Percentiles rank a stretch among this genome's conserved stretches.
Conservation (phyloP, 2,113 vertebrate species). For the Pleuronectes platessa region DNA sequence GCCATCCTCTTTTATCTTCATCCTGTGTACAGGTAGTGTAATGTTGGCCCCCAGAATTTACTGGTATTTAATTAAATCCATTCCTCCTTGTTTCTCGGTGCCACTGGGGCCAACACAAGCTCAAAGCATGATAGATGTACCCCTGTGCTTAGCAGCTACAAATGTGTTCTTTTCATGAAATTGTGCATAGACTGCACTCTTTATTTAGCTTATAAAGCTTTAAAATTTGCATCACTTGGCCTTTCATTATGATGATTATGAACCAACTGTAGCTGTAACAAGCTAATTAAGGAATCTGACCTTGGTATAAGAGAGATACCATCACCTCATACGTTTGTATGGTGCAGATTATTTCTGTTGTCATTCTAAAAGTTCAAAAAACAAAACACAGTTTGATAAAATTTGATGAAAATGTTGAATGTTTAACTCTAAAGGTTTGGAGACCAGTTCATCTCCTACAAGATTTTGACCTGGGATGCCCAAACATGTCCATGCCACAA, state of each 20-base stretch:
- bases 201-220: neutral
- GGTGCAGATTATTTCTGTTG: too few species aligned
- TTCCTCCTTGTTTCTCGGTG: neutral
- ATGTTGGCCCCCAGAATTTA: neutral
- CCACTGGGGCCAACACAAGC: neutral
- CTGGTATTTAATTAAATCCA: neutral
- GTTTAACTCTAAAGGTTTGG: too few species aligned
- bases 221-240: neutral
- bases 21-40: neutral
- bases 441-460: too few species aligned
- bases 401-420: too few species aligned
- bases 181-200: neutral
- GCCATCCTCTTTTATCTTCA: neutral
- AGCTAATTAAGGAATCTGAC: neutral
- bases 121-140: neutral
- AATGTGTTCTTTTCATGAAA: neutral
- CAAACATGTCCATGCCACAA: neutral
- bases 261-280: neutral
- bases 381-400: too few species aligned
- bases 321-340: neutral
- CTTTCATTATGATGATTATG: neutral
- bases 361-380: too few species aligned
- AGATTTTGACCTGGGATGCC: too few species aligned
- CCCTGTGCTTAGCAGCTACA: neutral
- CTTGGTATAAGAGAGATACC: neutral